Percentiles rank a stretch among this genome's conserved stretches.
These are phyloP conservation scores for Thalassophryne amazonica DNA, from an alignment of 2,797 vertebrate species.

Conservation along the genomic window DNA sequence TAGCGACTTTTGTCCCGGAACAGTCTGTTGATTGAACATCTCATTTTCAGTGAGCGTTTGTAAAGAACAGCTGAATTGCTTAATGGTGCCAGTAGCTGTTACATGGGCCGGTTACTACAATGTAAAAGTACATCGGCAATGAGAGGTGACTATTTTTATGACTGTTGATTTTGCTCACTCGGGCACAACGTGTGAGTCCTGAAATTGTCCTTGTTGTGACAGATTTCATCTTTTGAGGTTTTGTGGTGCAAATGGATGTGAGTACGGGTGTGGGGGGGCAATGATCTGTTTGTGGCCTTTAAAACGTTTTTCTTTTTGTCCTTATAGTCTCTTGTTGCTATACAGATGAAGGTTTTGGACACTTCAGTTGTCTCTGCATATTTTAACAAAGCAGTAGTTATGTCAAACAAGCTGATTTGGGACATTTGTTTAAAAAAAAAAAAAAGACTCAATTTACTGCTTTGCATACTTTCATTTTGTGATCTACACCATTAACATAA, in stretches of 20 bases:
- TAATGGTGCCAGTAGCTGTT: background rate
- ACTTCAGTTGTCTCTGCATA: conserved; percentile 13
- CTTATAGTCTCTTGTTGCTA: background rate
- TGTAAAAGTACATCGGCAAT: conserved; percentile 2
- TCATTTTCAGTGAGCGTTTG: background rate
- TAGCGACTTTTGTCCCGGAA: conserved; percentile 19
- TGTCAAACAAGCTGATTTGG: conserved; percentile 23
- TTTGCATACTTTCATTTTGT: conserved; percentile 28
- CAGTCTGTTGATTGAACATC: conserved; percentile 27
- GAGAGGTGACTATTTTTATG: conserved; percentile 1
- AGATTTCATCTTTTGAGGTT: conserved; percentile 12
- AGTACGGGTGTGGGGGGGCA: conserved; percentile 14
- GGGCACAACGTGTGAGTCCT: conserved; percentile 11
- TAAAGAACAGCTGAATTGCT: conserved; percentile 11
- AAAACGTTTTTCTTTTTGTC: conserved; percentile 5
- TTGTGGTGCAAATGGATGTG: conserved; percentile 11
- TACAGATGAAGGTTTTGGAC: conserved; percentile 12
- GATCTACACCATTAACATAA: conserved; percentile 44
- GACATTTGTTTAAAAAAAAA: conserved; percentile 29
- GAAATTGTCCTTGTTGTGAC: conserved; percentile 2
- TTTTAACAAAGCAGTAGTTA: conserved; percentile 24
- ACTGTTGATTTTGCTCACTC: conserved; percentile 2
- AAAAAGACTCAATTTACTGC: conserved; percentile 40
- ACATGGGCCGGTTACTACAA: conserved; percentile 15
- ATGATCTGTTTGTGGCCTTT: conserved; percentile 8